phyloP scores from a whole-genome alignment of 2,797 vertebrate species.

The Acrossocheilus wenchowensis region DNA sequence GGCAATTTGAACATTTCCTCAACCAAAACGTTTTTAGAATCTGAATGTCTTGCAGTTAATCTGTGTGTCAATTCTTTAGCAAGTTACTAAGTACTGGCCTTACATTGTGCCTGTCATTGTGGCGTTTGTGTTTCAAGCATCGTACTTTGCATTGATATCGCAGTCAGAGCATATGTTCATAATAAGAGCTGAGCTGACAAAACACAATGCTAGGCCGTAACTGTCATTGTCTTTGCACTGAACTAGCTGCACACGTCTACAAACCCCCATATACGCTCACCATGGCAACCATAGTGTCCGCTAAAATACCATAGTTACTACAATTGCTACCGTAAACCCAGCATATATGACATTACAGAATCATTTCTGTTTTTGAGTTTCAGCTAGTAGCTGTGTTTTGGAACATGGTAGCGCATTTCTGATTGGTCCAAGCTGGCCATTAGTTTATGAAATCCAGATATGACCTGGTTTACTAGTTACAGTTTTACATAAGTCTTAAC shows the following conservation, averaged over 20 bases:
- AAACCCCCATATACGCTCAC: slow-evolving; percentile 21
- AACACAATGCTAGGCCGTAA: slow-evolving; percentile 1
- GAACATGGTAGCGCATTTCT: not conserved
- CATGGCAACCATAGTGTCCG: slow-evolving; percentile 34
- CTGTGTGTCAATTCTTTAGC: not conserved
- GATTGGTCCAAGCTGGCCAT: not conserved
- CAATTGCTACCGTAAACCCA: slow-evolving; percentile 14
- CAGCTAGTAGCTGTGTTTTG: not conserved
- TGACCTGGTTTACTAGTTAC: not conserved
- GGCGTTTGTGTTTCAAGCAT: not conserved
- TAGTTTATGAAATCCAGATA: not conserved
- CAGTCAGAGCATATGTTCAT: not conserved
- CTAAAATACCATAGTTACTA: slow-evolving; percentile 32
- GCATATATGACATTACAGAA: not conserved
- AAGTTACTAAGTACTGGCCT: not conserved
- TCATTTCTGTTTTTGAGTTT: slow-evolving; percentile 12
- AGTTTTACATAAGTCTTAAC: not conserved
- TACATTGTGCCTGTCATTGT: not conserved
- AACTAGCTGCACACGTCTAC: slow-evolving; percentile 14
- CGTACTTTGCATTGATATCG: not conserved
- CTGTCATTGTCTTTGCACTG: slow-evolving; percentile 23
- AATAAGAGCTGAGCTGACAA: slow-evolving; percentile 5
- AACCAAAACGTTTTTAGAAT: not conserved
- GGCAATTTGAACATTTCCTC: not conserved
- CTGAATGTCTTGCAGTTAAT: not conserved